Evolutionary conservation across 2,888 invertebrate genomes (phyloP), one percentile per base, ranked within the genome.

Genomic region (Lasioglossum leucozonium): DNA sequence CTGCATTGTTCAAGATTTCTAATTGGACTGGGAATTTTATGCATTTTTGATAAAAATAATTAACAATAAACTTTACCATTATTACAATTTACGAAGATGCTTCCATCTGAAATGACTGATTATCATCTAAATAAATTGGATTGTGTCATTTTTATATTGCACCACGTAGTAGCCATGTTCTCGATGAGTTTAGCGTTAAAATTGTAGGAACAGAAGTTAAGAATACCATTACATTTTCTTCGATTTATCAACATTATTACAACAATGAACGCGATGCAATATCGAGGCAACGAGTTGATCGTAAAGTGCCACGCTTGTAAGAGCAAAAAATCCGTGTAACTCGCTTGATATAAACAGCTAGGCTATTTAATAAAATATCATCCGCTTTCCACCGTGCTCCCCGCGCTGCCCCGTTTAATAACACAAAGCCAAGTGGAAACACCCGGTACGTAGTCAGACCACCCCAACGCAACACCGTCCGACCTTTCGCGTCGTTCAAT

Each of bases 371-470:
- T 69, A 22, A n/a, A 69, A 40, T n/a, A 26, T 30, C n/a, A 18
- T 62, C 18, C 6, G 2, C 30, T 30, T 26, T 13, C 6, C 26
- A 4, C 2, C n/a, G 55, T n/a, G 55, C 11, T 34, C 34, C 55
- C n/a, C n/a, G 11, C n/a, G 0, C 11, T 22, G 22, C 8, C 22
- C 22, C 8, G 22, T 55, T 55, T 37, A 65, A 69, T 40, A 69
- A 37, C n/a, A 5, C 67, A 37, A 37, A 22, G 67, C 37, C 10
- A 37, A 69, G 67, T 69, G 40, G 67, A 69, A 69, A 69, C 37
- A 69, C 67, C 4, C 67, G 37, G 42, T 34, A 16, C 11, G 51
- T 65, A 51, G 75, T 30, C 82, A 82, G 82, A 81, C 82, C 47
- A 65, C 3, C 65, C 2, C 18, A 4, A 65, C 40, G 34, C n/a